Base-by-base conservation (phyloP, 2,888 invertebrate species). In the Phaonia tiefii region DNA sequence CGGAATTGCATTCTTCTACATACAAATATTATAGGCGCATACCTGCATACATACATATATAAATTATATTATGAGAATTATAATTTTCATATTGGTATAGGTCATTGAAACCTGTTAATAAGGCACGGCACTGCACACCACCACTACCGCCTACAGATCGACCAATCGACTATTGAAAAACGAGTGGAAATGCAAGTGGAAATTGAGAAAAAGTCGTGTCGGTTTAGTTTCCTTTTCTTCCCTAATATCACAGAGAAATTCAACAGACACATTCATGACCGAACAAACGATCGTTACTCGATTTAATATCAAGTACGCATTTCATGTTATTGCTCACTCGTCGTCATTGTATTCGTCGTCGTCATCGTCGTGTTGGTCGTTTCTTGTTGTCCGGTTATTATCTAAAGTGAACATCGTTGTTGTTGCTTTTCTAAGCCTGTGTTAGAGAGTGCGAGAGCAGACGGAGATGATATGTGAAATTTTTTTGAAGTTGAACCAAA, bases 51-150 rank as follows among this genome's bases (percentile, higher is more conserved):
- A 31, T 31, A 5, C 31, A 31, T 31, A 31, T 31, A 5, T 31
- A 31, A 31, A 31, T 31, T 5, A 31, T 31, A 5, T 25, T 63
- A 63, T 63, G 13, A 22, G 63, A 39, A 20, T 54, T 39, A 42
- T 22, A 42, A 42, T 63, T 42, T 63, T 63, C 63, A 22, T 42
- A 42, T 63, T 63, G 63, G 63, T 63, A 63, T 63, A 63, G 63
- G 63, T 63, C 63, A 63, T 39, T 63, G 63, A 63, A 63, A 63
- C 63, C 63, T 63, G 63, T 63, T 63, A 63, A 60, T 31, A n/a
- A n/a, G 42, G 22, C 11, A 11, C 8, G 1, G 15, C 60, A 51
- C 60, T 20, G 11, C 51, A 51, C 51, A 15, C 49, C 7, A 5
- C 20, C 17, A 51, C 17, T 15, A 49, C 51, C 51, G 44, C 8